Evolutionary conservation across 2,888 invertebrate species (phyloP), one percentile per base, ranked within the genome.

Genomic region (Drosophila hamatofila): DNA sequence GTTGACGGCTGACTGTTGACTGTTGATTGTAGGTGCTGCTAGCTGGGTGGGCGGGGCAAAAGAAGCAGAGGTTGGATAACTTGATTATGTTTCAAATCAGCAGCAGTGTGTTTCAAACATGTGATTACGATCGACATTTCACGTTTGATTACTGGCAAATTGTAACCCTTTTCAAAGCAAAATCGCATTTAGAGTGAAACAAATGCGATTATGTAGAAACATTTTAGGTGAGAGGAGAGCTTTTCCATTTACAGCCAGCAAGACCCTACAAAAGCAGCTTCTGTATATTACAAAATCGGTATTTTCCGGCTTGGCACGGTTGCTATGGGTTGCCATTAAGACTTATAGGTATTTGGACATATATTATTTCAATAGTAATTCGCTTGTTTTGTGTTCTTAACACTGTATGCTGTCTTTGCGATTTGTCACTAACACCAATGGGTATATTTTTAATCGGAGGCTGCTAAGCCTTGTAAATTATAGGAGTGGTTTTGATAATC

Each of bases 31-130:
- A 2, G 9, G 9, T 30, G 30, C 30, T 30, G 30, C 9, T 8
- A 3, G 12, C 7, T 23, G 23, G 16, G 27, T 14, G 27, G 25
- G n/a, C 27, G 21, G 35, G 42, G 12, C 12, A 2, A 27, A 41
- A 12, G 25, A 4, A 37, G 37, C n/a, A 14, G 27, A 9, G 25
- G 46, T 46, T 25, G 46, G 25, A 33, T 46, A 58, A 66, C 44
- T 46, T 54, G 39, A 66, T 66, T 66, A 66, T 46, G 30, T 42
- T 23, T 23, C 23, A 35, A 54, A 54, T 52, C 35, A 52, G 52
- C 27, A 39, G 41, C 21, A 39, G 14, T 18, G 25, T 54, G 37
- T 39, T 48, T 39, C 25, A 23, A 54, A 39, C 59, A 18, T 59
- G 39, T 30, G 33, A 46, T 61, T 61, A 25, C 23, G 35, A 11